Conservation (phyloP, 92 coral and sea anemone genomes). For the Epizoanthus scotinus region DNA sequence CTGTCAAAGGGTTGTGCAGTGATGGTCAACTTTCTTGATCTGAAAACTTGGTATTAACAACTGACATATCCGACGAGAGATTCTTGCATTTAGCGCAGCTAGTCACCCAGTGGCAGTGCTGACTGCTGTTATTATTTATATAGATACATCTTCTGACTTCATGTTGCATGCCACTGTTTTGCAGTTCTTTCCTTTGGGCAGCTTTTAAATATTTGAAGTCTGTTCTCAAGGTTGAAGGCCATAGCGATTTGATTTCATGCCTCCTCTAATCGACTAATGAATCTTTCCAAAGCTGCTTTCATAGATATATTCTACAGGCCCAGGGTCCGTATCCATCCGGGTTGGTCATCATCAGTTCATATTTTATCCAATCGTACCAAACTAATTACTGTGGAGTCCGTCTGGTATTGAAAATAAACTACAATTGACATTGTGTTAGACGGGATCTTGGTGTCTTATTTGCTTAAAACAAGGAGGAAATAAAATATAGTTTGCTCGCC, state of each 20-base stretch:
- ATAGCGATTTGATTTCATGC: neutral
- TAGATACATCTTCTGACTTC: neutral
- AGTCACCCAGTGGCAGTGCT: too few relatives aligned
- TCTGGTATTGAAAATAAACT: neutral
- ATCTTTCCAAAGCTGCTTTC: neutral
- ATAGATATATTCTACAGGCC: neutral
- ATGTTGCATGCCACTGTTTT: neutral
- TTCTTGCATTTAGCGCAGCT: too few relatives aligned
- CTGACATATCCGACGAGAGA: neutral
- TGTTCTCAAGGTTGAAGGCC: neutral
- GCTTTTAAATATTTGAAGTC: neutral
- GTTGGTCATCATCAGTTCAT: neutral
- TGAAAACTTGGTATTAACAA: neutral
- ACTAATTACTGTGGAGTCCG: neutral
- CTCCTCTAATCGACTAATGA: neutral
- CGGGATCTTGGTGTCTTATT: neutral
- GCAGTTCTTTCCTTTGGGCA: neutral
- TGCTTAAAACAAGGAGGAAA: neutral
- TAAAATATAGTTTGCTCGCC: neutral
- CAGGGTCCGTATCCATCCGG: neutral
- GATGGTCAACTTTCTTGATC: neutral
- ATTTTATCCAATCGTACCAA: too few relatives aligned
- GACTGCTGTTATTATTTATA: neutral
- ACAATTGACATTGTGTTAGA: neutral
- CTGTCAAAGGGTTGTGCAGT: conserved; percentile 1